phyloP scores from a whole-genome alignment of 1,140 invertebrate species.

The Penaeus indicus region DNA sequence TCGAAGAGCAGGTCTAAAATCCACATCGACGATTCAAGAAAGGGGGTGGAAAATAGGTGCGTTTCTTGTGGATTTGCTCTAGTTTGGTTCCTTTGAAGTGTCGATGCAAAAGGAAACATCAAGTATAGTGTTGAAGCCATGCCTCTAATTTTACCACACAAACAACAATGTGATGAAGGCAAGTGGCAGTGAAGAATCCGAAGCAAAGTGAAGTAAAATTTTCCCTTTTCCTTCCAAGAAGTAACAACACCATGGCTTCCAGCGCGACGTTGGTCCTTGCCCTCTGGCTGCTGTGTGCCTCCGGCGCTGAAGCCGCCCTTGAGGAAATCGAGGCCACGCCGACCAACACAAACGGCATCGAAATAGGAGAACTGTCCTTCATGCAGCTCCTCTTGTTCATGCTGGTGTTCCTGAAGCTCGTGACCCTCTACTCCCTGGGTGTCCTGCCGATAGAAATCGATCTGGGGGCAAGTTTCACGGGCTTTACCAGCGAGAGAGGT shows the following conservation, averaged over 20 bases:
- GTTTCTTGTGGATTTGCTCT: too few relatives aligned
- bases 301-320: not conserved
- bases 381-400: constrained; percentile 39
- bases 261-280: not conserved
- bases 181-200: too few relatives aligned
- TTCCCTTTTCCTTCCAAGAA: not conserved
- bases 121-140: too few relatives aligned
- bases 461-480: not conserved
- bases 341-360: constrained; percentile 40
- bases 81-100: too few relatives aligned
- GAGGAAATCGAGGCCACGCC: constrained; percentile 53
- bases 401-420: constrained; percentile 39
- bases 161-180: too few relatives aligned
- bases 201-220: too few relatives aligned
- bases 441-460: constrained; percentile 53
- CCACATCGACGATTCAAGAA: too few relatives aligned
- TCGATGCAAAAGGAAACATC: too few relatives aligned
- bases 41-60: too few relatives aligned
- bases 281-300: not conserved
- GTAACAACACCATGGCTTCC: not conserved
- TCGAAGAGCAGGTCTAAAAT: too few relatives aligned
- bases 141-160: too few relatives aligned
- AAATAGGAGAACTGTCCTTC: constrained; percentile 41
- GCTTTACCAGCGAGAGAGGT: too few relatives aligned
- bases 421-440: constrained; percentile 36